Evolutionary conservation across 1,140 invertebrate species (phyloP).

Genomic region (Heliothis virescens): DNA sequence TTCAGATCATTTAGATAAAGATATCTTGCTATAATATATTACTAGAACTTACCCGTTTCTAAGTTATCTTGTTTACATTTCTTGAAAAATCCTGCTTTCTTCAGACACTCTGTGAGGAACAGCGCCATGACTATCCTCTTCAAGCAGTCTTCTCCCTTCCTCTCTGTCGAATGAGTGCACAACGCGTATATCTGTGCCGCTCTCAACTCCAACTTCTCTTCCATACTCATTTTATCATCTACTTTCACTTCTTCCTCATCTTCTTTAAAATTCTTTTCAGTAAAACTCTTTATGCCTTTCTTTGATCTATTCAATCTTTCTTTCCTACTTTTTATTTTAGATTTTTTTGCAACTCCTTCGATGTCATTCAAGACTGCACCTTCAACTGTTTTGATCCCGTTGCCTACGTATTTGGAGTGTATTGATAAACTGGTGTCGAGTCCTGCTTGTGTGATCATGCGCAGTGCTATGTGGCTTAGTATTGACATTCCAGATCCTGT

Average conservation of each 20-base stretch:
- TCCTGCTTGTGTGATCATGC: constrained; percentile 90
- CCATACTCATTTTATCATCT: constrained; percentile 66
- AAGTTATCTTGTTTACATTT: constrained; percentile 62
- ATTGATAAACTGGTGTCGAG: constrained; percentile 85
- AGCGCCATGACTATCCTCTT: constrained; percentile 92
- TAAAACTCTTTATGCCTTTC: constrained; percentile 67
- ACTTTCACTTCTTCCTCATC: constrained; percentile 58
- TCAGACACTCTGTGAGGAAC: constrained; percentile 91
- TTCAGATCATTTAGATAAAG: too few relatives aligned
- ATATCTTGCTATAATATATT: too few relatives aligned
- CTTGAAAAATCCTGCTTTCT: constrained; percentile 88
- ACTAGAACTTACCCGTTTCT: constrained; percentile 59
- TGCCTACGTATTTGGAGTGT: constrained; percentile 78
- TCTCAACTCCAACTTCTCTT: constrained; percentile 72
- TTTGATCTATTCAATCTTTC: constrained; percentile 77
- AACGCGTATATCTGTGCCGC: constrained; percentile 88
- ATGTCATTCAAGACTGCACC: constrained; percentile 71
- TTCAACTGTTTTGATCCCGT: constrained; percentile 72
- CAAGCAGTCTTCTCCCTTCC: constrained; percentile 91
- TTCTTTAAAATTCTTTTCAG: constrained; percentile 64
- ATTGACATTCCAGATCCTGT: constrained; percentile 92
- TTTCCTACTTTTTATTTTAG: constrained; percentile 80
- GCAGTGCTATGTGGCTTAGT: constrained; percentile 90
- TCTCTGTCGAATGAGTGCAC: constrained; percentile 89
- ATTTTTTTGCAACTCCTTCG: constrained; percentile 73